phyloP scores from a whole-genome alignment of 1,140 invertebrate genomes.

The Acyrthosiphon pisum region DNA sequence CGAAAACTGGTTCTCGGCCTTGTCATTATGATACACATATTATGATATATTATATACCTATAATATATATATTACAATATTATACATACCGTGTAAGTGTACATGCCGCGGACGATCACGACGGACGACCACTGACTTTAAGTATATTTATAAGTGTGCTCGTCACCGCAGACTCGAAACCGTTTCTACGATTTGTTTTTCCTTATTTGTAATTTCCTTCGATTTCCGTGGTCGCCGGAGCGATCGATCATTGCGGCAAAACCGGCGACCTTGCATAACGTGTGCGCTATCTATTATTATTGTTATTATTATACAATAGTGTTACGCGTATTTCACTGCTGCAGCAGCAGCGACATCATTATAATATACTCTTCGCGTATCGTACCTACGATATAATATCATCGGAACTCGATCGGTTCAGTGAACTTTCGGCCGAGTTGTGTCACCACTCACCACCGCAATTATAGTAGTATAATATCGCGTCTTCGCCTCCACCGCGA shows the following conservation, averaged over 20 bases:
- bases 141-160: not conserved
- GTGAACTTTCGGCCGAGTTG: slow-evolving; percentile 47
- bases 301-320: not conserved
- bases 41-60: too few relatives aligned
- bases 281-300: not conserved
- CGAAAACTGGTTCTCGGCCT: slow-evolving; percentile 48
- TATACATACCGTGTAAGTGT: not conserved
- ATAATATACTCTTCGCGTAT: not conserved
- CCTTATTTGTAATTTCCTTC: not conserved
- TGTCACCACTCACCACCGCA: not conserved
- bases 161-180: not conserved
- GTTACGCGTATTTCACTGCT: not conserved
- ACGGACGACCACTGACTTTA: not conserved
- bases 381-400: not conserved
- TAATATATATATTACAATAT: not conserved
- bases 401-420: slow-evolving; percentile 27
- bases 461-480: not conserved
- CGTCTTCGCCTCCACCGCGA: not conserved
- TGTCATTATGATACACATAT: slow-evolving; percentile 31
- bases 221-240: not conserved
- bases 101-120: not conserved
- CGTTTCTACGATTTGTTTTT: not conserved
- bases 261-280: not conserved
- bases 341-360: not conserved
- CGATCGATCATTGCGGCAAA: not conserved